phyloP scores from a whole-genome alignment of 1,140 invertebrate species.

The Wiebesia pumilae region DNA sequence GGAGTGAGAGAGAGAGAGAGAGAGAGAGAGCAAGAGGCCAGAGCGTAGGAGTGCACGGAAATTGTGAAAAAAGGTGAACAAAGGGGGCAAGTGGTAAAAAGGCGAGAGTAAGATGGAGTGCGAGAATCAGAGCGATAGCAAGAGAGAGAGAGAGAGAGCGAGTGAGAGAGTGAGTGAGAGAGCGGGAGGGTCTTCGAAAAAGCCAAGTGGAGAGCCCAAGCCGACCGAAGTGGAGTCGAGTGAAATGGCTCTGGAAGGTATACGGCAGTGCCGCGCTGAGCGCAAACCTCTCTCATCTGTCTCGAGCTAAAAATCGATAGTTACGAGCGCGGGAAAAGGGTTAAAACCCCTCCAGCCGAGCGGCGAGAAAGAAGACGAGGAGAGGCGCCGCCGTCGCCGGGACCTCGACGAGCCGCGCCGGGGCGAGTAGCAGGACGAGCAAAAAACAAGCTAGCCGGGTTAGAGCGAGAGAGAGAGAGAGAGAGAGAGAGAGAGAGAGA shows the following conservation, averaged over 20 bases:
- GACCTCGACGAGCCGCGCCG: slow-evolving; percentile 21
- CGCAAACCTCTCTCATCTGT: slow-evolving; percentile 61
- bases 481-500: slow-evolving; percentile 43
- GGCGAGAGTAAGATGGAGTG: background rate
- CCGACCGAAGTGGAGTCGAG: slow-evolving; percentile 60
- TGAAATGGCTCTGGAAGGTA: slow-evolving; percentile 59
- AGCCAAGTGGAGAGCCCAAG: slow-evolving; percentile 55
- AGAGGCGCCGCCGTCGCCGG: slow-evolving; percentile 33
- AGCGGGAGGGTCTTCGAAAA: slow-evolving; percentile 50
- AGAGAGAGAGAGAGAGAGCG: too few species aligned
- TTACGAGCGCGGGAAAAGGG: slow-evolving; percentile 69
- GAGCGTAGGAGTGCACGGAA: slow-evolving; percentile 49
- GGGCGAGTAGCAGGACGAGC: slow-evolving; percentile 37
- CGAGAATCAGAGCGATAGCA: too few species aligned
- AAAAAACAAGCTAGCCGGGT: slow-evolving; percentile 41
- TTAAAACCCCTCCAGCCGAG: slow-evolving; percentile 68
- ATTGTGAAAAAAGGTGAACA: slow-evolving; percentile 54
- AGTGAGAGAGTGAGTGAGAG: background rate
- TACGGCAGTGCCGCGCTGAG: background rate
- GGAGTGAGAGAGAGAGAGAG: slow-evolving; percentile 6
- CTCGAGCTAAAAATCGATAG: slow-evolving; percentile 73
- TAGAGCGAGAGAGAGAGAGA: slow-evolving; percentile 47
- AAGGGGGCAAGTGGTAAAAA: slow-evolving; percentile 46
- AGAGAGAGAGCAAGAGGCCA: background rate
- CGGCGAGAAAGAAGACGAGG: slow-evolving; percentile 59